Evolutionary conservation across 2,888 invertebrate genomes (phyloP), one percentile per base, ranked within the genome.

Genomic region (Ennomos quercinarius): DNA sequence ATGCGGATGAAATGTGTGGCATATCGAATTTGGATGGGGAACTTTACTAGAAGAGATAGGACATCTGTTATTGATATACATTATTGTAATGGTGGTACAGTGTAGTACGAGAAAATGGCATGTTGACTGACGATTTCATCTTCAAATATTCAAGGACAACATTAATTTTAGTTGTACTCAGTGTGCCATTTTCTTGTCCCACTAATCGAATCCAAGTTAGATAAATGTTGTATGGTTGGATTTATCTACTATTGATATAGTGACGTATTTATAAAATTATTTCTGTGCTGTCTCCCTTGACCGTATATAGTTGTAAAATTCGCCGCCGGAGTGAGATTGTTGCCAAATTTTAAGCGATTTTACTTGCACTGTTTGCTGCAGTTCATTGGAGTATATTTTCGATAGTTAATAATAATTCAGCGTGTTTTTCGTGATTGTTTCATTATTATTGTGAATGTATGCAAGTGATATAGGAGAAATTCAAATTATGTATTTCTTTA

Each of bases 311-410:
- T 63, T 44, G 12, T 66, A 69, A 54, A 65, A 59, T 60, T 66
- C 61, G 53, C 66, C 63, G 66, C 60, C 46, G 59, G 71, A 74
- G 71, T 74, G 72, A 69, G 76, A 78, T 71, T 72, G 81, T 83
- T 86, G 86, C 85, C 85, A 86, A 86, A 86, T 84, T 84, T 78
- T 79, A 73, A 70, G 70, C 69, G 72, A 77, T 71, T 70, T 45
- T 37, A 65, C 70, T 67, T 69, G 57, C 61, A 62, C 52, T 57
- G 61, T 55, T 65, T 52, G 60, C 62, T 67, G 68, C 60, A 43
- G 10, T 49, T 62, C 70, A 41, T 13, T 38, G 61, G 72, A 68
- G 68, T 79, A 82, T 80, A 12, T 83, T 79, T 82, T 80, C 73
- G 73, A 79, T 70, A 64, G 69, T 27, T 27, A 27, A 62, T 68